phyloP scores from a whole-genome alignment of 2,797 vertebrate species.

The Galaxias olidus region DNA sequence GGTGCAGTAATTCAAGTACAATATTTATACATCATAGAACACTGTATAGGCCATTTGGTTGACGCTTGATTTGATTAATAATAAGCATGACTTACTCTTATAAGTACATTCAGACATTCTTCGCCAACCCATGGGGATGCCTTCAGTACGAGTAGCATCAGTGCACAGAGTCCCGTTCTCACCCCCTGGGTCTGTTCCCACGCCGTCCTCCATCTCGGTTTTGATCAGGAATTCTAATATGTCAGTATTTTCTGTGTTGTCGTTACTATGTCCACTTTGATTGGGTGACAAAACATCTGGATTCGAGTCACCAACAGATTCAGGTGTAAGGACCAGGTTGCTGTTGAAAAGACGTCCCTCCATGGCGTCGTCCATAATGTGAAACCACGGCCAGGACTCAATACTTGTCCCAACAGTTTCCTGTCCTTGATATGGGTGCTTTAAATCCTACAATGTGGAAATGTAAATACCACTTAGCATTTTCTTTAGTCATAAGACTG shows the following conservation, averaged over 20 bases:
- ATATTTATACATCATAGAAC: no score
- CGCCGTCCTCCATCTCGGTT: constrained; percentile 72
- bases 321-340: constrained; percentile 57
- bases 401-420: constrained; percentile 36
- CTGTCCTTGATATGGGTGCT: constrained; percentile 68
- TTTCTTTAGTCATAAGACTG: no score
- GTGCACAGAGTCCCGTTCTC: constrained; percentile 13
- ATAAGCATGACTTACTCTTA: constrained; percentile 55
- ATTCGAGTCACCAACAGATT: not conserved
- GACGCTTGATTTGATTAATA: no score
- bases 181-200: constrained; percentile 28
- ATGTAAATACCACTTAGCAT: no score
- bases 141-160: constrained; percentile 27
- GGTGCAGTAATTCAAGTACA: no score
- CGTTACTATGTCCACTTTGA: constrained; percentile 13
- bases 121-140: constrained; percentile 68
- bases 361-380: constrained; percentile 75
- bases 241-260: constrained; percentile 64
- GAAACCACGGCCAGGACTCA: constrained; percentile 75
- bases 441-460: constrained; percentile 68
- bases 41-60: no score
- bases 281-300: not conserved
- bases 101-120: constrained; percentile 72
- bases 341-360: constrained; percentile 70
- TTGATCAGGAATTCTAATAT: constrained; percentile 78